Evolutionary conservation across 2,888 invertebrate species (phyloP).

Genomic region (Gastrophysa polygoni): DNA sequence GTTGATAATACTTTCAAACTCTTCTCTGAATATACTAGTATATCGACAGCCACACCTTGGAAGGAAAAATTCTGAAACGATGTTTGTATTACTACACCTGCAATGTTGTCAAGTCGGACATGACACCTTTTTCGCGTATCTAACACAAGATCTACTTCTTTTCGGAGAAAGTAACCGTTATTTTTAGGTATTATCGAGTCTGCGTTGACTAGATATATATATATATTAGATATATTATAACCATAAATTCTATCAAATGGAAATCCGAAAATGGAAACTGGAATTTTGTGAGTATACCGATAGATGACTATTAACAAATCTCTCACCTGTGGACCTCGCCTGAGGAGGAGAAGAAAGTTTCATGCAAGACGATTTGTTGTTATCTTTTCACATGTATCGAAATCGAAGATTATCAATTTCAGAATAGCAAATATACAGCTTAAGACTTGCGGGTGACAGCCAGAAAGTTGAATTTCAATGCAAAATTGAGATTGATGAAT

Average conservation of each 20-base stretch:
- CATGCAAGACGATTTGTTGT: neutral
- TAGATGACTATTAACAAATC: neutral
- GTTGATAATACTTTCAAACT: neutral
- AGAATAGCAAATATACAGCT: neutral
- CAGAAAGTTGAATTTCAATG: neutral
- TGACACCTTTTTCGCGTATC: constrained; percentile 1
- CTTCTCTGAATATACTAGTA: neutral
- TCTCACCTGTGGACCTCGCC: neutral
- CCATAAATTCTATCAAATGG: neutral
- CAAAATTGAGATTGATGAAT: neutral
- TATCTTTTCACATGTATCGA: neutral
- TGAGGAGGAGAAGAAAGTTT: neutral
- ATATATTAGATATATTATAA: neutral
- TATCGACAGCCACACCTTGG: neutral
- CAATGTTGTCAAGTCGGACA: neutral
- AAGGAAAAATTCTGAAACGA: neutral
- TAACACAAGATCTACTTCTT: neutral
- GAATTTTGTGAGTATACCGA: neutral
- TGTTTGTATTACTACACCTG: neutral
- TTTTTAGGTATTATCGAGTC: neutral
- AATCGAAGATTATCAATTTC: neutral
- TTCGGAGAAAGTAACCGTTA: neutral
- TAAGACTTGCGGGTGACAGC: neutral
- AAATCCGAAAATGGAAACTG: neutral
- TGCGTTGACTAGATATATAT: neutral